Evolutionary conservation across 2,888 invertebrate species (phyloP), one percentile per base, ranked within the genome.

Genomic region (Folsomia candida): DNA sequence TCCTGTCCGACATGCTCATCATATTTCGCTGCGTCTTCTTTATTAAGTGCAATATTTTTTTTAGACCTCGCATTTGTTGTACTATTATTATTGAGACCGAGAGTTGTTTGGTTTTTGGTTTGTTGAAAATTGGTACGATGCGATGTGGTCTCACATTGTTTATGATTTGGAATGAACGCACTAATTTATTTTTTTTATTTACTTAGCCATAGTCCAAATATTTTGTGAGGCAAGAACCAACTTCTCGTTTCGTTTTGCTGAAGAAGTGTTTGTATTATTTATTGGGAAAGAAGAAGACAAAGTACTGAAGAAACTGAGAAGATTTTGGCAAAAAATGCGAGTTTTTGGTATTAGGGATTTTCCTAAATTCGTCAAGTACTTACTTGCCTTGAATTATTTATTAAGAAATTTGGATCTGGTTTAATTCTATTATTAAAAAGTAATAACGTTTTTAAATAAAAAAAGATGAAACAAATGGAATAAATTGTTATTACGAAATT

Each of bases 1-100:
- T 22, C 65, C 57, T 65, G 54, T 65, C 65, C 64, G 64, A 64
- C 51, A 64, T 64, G 65, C 65, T 65, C 65, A 54, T 54, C 57
- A 65, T 65, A 11, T 20, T 65, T 54, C 47, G 18, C 18, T 47
- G 9, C 9, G 9, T 9, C 18, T 11, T 11, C 9, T 47, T 47
- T 9, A 18, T 18, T 47, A 47, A 47, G 18, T 47, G 47, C 9
- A 47, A 47, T 47, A 11, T 9, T 47, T 47, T 47, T 9, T 47
- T 47, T 47, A 47, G 47, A n/a, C n/a, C n/a, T n/a, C n/a, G n/a
- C n/a, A n/a, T n/a, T n/a, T n/a, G n/a, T n/a, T n/a, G n/a, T n/a
- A n/a, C n/a, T n/a, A n/a, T n/a, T n/a, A n/a, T n/a, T n/a, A 20
- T 14, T 54, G 54, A 54, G 54, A 54, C 22, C n/a, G 54, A 54